Conservation (phyloP, 2,797 vertebrate species). For the Takifugu rubripes region DNA sequence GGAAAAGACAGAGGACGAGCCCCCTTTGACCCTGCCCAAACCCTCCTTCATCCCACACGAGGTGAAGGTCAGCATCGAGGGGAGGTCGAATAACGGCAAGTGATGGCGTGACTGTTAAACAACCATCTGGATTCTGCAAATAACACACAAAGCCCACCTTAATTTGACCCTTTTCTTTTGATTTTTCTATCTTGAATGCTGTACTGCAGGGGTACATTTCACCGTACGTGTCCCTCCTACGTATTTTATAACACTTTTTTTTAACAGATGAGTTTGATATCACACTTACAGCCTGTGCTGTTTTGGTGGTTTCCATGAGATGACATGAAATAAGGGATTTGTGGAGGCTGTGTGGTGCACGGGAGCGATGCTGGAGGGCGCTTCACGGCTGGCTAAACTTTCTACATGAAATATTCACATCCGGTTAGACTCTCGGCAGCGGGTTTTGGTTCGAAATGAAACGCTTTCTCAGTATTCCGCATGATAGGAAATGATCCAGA, state of each 20-base stretch:
- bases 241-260: slow-evolving; percentile 81
- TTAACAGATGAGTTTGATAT: slow-evolving; percentile 82
- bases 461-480: slow-evolving; percentile 17
- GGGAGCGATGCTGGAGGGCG: slow-evolving; percentile 33
- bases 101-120: slow-evolving; percentile 76
- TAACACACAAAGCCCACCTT: slow-evolving; percentile 51
- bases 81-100: slow-evolving; percentile 96
- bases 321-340: slow-evolving; percentile 64
- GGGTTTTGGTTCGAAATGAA: slow-evolving; percentile 32
- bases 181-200: slow-evolving; percentile 86
- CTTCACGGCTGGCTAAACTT: slow-evolving; percentile 16
- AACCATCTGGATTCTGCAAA: slow-evolving; percentile 42
- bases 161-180: slow-evolving; percentile 65
- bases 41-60: slow-evolving; percentile 96
- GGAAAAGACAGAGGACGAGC: slow-evolving; percentile 92
- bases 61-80: slow-evolving; percentile 99
- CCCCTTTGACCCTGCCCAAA: slow-evolving; percentile 92
- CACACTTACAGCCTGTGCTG: slow-evolving; percentile 81
- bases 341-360: slow-evolving; percentile 51
- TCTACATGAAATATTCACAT: slow-evolving; percentile 14
- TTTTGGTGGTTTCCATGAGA: slow-evolving; percentile 70
- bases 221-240: slow-evolving; percentile 89
- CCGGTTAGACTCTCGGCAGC: slow-evolving; percentile 8
- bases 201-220: slow-evolving; percentile 89
- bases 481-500: slow-evolving; percentile 30